Conservation (phyloP, 2,113 vertebrate genomes). For the Carollia perspicillata region DNA sequence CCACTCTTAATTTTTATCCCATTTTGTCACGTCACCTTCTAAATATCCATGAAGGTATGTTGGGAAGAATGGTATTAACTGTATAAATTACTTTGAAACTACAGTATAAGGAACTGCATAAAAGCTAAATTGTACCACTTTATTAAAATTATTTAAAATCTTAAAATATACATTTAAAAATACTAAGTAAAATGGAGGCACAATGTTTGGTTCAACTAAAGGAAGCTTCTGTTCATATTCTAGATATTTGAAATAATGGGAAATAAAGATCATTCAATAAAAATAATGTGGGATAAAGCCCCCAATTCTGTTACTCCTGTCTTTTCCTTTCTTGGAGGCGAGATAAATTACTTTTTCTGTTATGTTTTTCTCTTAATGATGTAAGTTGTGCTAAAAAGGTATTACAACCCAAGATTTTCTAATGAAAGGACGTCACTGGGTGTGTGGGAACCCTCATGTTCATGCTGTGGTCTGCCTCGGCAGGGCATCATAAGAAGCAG, state of each 20-base stretch:
- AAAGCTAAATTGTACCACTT: not conserved
- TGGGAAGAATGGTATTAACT: not conserved
- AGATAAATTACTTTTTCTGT: slow-evolving; percentile 9
- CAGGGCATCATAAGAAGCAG: slow-evolving; percentile 14
- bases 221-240: not conserved
- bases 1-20: not conserved
- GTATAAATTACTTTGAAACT: not conserved
- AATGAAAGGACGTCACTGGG: slow-evolving; percentile 39
- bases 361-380: slow-evolving; percentile 48
- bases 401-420: not conserved
- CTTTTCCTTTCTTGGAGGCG: not conserved
- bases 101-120: not conserved
- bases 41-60: not conserved
- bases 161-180: not conserved
- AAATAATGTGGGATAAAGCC: not conserved
- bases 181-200: not conserved
- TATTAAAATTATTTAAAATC: not conserved
- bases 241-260: not conserved
- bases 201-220: not conserved
- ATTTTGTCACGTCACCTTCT: not conserved
- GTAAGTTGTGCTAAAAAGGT: slow-evolving; percentile 54
- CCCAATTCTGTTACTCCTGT: not conserved
- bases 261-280: not conserved
- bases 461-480: not conserved
- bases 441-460: slow-evolving; percentile 25